Conservation (phyloP, 2,888 invertebrate genomes). For the Thereva nobilitata region DNA sequence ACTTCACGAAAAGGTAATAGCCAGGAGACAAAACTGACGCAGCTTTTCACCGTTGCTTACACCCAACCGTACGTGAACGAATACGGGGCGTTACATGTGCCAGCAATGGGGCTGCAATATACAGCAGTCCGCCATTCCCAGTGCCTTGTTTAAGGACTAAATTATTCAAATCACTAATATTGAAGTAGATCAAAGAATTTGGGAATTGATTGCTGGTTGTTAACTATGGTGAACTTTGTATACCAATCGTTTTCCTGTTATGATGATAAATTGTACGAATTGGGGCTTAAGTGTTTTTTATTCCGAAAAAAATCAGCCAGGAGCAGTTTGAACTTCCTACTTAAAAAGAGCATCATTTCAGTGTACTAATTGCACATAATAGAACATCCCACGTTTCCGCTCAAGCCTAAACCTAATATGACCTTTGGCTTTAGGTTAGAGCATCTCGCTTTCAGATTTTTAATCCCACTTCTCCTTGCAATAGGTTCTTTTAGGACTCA, state of each 20-base stretch:
- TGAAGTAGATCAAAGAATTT: slow-evolving; percentile 52
- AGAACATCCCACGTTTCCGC: not conserved
- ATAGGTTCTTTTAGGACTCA: not conserved
- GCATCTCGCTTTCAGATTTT: not conserved
- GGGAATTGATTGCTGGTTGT: slow-evolving; percentile 41
- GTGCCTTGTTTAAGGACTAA: slow-evolving; percentile 54
- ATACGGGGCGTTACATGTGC: no score
- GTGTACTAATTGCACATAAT: not conserved
- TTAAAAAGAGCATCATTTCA: not conserved
- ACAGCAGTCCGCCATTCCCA: slow-evolving; percentile 19
- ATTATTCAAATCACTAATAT: slow-evolving; percentile 60
- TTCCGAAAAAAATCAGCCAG: slow-evolving; percentile 3
- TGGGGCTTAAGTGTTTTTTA: not conserved
- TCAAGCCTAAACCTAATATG: not conserved
- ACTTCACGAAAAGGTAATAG: slow-evolving; percentile 39
- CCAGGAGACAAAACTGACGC: slow-evolving; percentile 19
- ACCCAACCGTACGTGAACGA: no score
- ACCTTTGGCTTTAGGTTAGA: not conserved
- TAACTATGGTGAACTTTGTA: slow-evolving; percentile 30
- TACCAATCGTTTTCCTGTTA: slow-evolving; percentile 17
- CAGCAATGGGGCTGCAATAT: no score
- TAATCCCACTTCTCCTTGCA: slow-evolving; percentile 7
- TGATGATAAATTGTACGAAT: slow-evolving; percentile 10
- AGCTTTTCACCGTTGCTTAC: slow-evolving; percentile 9
- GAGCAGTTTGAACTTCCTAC: not conserved